Percentiles rank a stretch among this genome's conserved stretches.
These are phyloP conservation scores for Drosophila ironensis DNA, from an alignment of 1,140 invertebrate genomes.

Conservation along the genomic window DNA sequence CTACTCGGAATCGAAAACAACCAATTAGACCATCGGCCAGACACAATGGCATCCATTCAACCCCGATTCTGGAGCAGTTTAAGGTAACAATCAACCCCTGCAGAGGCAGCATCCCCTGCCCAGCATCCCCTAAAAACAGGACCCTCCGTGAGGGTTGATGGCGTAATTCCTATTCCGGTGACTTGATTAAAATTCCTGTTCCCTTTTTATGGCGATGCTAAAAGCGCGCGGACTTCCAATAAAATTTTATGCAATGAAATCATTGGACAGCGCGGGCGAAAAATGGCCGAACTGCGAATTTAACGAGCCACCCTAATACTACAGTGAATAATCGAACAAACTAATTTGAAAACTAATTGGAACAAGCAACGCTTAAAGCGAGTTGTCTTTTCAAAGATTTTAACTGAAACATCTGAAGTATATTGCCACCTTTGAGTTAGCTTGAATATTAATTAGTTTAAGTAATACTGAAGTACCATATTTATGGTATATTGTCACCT, in stretches of 20 bases:
- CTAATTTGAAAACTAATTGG: slow-evolving; percentile 7
- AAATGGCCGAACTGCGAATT: slow-evolving; percentile 67
- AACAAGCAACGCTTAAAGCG: background rate
- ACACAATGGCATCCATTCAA: slow-evolving; percentile 19
- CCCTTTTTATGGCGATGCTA: slow-evolving; percentile 65
- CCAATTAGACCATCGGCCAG: slow-evolving; percentile 50
- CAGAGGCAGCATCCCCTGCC: background rate
- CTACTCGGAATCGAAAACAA: slow-evolving; percentile 18
- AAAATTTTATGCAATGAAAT: slow-evolving; percentile 63
- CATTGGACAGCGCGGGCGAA: slow-evolving; percentile 53
- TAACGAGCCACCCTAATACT: slow-evolving; percentile 27
- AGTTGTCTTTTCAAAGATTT: no score
- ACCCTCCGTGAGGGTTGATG: slow-evolving; percentile 30
- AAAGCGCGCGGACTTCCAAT: slow-evolving; percentile 56
- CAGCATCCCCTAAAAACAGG: slow-evolving; percentile 27
- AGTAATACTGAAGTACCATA: no score
- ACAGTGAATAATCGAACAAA: background rate
- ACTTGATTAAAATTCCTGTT: slow-evolving; percentile 48
- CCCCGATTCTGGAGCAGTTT: slow-evolving; percentile 27
- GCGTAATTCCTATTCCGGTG: slow-evolving; percentile 44
- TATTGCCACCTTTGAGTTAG: no score
- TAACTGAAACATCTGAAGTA: no score
- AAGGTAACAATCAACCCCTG: slow-evolving; percentile 40
- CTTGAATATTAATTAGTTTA: no score
- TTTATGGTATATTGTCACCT: no score